A percentile compares a stretch with the other conserved stretches of the same genome.
Conservation (phyloP, 2,113 vertebrate species). For the Bucco capensis region DNA sequence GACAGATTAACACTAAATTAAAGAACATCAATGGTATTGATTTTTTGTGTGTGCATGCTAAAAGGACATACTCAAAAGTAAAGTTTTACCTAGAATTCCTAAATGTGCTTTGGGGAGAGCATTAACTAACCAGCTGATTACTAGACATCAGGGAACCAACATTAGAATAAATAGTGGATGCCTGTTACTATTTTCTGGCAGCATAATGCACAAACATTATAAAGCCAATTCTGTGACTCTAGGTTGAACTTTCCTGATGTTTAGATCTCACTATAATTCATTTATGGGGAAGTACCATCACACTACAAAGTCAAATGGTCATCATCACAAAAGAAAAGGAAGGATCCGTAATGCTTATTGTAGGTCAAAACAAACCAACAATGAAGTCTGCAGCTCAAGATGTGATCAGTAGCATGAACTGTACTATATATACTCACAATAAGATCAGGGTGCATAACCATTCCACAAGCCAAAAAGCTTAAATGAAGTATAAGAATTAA, state of each 20-base stretch:
- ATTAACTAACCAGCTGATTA: neutral
- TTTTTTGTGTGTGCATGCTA: neutral
- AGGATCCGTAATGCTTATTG: neutral
- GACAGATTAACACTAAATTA: neutral
- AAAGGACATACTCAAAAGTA: neutral
- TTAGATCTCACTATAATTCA: neutral
- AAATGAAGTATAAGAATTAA: neutral
- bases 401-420: rapidly evolving
- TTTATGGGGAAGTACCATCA: neutral
- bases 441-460: neutral
- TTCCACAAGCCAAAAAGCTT: neutral
- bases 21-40: neutral
- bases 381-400: neutral
- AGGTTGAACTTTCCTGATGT: neutral
- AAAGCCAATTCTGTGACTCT: neutral
- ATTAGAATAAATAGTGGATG: neutral
- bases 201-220: neutral
- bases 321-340: neutral
- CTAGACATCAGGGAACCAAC: neutral
- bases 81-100: neutral
- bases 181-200: neutral
- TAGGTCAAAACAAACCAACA: neutral
- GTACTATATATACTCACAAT: neutral
- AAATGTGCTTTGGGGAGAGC: neutral
- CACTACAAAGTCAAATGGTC: neutral